phyloP scores from a whole-genome alignment of 1,140 invertebrate species.

The Chironomus tepperi region DNA sequence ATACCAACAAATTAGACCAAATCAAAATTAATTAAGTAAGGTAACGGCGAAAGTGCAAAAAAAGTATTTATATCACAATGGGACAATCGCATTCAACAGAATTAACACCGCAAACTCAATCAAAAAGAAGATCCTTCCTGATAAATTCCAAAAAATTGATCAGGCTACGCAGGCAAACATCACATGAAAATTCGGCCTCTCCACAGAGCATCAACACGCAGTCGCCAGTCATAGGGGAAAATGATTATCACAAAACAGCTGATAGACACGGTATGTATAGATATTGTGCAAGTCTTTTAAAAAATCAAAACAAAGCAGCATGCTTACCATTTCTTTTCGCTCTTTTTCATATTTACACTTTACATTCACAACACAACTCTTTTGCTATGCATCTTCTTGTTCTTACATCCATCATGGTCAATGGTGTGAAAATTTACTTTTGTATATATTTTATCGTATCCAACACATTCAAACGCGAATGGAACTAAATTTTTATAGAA shows the following conservation, averaged over 20 bases:
- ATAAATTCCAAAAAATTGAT: background rate
- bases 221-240: background rate
- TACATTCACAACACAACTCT: too few species aligned
- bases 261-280: background rate
- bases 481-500: background rate
- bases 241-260: slow-evolving; percentile 1
- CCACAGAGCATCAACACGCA: background rate
- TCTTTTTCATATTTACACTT: background rate
- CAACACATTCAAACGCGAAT: background rate
- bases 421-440: background rate
- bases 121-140: background rate
- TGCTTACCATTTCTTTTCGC: background rate
- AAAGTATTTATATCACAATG: background rate
- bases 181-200: background rate
- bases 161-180: background rate
- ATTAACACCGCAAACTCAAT: background rate
- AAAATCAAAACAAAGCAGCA: background rate
- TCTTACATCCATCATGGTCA: background rate
- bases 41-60: background rate
- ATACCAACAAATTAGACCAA: too few species aligned
- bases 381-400: too few species aligned
- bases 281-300: background rate
- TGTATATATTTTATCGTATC: background rate
- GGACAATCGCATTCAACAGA: background rate
- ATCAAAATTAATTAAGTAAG: too few species aligned